These are phyloP conservation scores for Actinernus sp. DNA, from an alignment of 92 coral and sea anemone species.

Conservation along the genomic window DNA sequence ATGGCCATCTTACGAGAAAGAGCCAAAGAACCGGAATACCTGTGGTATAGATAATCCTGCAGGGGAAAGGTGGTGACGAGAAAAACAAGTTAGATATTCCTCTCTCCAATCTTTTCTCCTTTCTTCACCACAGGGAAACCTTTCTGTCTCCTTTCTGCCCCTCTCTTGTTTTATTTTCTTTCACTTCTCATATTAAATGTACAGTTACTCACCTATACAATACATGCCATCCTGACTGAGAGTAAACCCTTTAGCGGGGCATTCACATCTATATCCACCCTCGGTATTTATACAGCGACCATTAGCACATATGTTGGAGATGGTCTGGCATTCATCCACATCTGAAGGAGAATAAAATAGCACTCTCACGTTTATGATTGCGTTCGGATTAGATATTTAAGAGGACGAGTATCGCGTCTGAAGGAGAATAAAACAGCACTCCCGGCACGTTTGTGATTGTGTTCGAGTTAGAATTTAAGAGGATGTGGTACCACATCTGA, in stretches of 20 bases:
- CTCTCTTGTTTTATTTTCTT: neutral
- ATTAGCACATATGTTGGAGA: constrained; percentile 76
- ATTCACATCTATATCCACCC: constrained; percentile 78
- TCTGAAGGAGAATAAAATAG: constrained; percentile 39
- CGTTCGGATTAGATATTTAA: too few species aligned
- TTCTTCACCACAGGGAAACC: neutral
- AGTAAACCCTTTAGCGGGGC: constrained; percentile 66
- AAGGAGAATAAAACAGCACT: too few species aligned
- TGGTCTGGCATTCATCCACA: constrained; percentile 78
- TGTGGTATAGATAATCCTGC: too few species aligned
- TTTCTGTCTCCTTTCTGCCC: neutral
- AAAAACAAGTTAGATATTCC: too few species aligned
- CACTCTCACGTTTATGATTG: neutral
- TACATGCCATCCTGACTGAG: constrained; percentile 76
- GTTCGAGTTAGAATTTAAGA: too few species aligned
- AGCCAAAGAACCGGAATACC: too few species aligned
- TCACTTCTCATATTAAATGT: neutral
- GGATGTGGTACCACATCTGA: too few species aligned
- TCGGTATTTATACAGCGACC: constrained; percentile 92
- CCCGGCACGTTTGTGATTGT: too few species aligned
- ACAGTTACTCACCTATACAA: constrained; percentile 72
- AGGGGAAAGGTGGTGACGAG: neutral
- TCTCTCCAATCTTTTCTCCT: too few species aligned
- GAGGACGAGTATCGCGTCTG: too few species aligned
- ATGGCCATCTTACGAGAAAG: too few species aligned